Conservation (phyloP, 2,888 invertebrate genomes). For the Camptogramma bilineatum region DNA sequence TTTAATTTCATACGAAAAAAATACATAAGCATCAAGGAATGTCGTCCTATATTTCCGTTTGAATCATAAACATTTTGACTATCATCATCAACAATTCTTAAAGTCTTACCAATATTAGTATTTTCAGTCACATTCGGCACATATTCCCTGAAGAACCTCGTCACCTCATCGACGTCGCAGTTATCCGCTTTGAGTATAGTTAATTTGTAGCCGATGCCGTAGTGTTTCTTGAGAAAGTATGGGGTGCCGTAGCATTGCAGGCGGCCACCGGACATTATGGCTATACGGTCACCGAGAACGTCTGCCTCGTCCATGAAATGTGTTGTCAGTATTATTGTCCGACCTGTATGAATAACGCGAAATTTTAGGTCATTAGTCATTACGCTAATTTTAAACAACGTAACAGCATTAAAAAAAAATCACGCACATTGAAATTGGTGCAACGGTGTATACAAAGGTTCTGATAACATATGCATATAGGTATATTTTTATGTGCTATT, state of each 20-base stretch:
- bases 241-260: slow-evolving; percentile 93
- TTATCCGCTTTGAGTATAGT: slow-evolving; percentile 80
- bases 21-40: too few species aligned
- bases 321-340: slow-evolving; percentile 92
- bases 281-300: slow-evolving; percentile 93
- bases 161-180: slow-evolving; percentile 71
- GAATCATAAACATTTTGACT: background rate
- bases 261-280: slow-evolving; percentile 93
- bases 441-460: too few species aligned
- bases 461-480: too few species aligned
- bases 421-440: too few species aligned
- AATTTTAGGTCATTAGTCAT: background rate
- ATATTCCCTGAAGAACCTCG: slow-evolving; percentile 85
- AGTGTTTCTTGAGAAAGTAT: slow-evolving; percentile 93
- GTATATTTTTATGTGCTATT: too few species aligned
- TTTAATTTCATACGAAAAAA: too few species aligned
- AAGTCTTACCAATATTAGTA: slow-evolving; percentile 87
- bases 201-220: slow-evolving; percentile 94
- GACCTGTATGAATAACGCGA: slow-evolving; percentile 67
- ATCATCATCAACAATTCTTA: background rate
- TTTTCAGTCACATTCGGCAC: slow-evolving; percentile 89
- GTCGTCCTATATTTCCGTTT: too few species aligned
- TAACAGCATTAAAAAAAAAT: too few species aligned
- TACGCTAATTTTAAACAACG: background rate
- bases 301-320: slow-evolving; percentile 97